phyloP scores from a whole-genome alignment of 2,113 vertebrate genomes.

The Gavia stellata region DNA sequence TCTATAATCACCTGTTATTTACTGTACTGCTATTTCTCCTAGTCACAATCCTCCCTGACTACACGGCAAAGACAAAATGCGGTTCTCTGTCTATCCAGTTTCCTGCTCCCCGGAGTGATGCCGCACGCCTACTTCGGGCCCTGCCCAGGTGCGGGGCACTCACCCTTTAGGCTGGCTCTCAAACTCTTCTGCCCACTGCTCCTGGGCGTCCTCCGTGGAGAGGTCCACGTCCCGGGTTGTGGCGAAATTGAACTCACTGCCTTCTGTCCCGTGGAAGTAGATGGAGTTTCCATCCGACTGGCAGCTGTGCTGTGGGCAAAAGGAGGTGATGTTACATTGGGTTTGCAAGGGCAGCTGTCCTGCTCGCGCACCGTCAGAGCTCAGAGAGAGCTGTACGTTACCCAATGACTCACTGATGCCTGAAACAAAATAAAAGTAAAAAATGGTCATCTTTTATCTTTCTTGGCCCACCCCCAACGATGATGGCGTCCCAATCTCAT shows the following conservation, averaged over 20 bases:
- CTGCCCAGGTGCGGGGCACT: slow-evolving; percentile 35
- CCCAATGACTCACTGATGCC: background rate
- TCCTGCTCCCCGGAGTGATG: background rate
- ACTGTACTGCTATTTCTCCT: background rate
- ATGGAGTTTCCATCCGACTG: slow-evolving; percentile 94
- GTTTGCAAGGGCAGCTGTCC: background rate
- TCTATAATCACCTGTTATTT: background rate
- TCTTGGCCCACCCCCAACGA: background rate
- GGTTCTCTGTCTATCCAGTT: background rate
- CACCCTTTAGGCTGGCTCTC: slow-evolving; percentile 89
- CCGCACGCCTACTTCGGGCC: background rate
- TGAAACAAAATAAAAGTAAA: background rate
- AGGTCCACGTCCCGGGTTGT: slow-evolving; percentile 91
- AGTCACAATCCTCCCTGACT: background rate
- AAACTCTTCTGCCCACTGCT: slow-evolving; percentile 97
- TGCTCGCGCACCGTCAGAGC: background rate
- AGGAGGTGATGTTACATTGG: background rate
- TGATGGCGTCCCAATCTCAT: rapidly evolving
- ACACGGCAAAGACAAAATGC: background rate
- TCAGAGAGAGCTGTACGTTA: background rate
- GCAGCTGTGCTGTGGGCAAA: slow-evolving; percentile 88
- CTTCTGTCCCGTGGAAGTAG: slow-evolving; percentile 95
- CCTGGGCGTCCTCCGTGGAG: slow-evolving; percentile 87
- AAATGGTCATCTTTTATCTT: background rate
- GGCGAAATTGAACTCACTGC: slow-evolving; percentile 86